phyloP scores from a whole-genome alignment of 2,888 invertebrate species.

The Harmothoe impar region DNA sequence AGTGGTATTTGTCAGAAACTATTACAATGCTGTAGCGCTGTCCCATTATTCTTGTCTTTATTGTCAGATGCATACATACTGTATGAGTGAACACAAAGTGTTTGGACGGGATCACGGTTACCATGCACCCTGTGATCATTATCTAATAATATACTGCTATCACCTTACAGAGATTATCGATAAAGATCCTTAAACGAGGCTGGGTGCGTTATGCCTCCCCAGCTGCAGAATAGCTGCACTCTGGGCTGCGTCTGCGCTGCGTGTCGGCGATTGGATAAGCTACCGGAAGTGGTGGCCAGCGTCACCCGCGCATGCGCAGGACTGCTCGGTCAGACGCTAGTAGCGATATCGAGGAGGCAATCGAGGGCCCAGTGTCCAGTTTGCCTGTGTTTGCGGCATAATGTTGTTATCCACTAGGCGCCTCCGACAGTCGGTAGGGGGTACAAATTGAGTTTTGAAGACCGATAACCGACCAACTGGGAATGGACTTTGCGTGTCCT shows the following conservation, averaged over 20 bases:
- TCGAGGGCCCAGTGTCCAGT: slow-evolving; percentile 24
- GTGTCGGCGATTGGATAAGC: neutral
- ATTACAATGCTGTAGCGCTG: neutral
- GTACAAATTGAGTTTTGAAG: slow-evolving; percentile 50
- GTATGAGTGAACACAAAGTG: neutral
- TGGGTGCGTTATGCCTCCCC: neutral
- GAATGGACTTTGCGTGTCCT: slow-evolving; percentile 51
- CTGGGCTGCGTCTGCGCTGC: slow-evolving; percentile 1
- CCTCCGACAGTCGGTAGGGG: neutral
- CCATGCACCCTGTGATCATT: neutral
- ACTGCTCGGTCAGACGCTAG: neutral
- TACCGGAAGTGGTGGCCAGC: slow-evolving; percentile 36
- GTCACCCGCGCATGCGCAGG: slow-evolving; percentile 29
- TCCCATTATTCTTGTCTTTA: neutral
- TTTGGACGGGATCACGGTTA: neutral
- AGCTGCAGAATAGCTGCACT: neutral
- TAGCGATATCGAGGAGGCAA: slow-evolving; percentile 24
- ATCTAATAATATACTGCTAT: neutral
- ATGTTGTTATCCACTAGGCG: slow-evolving; percentile 25
- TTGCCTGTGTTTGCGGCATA: slow-evolving; percentile 30
- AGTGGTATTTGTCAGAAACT: neutral
- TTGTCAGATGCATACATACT: neutral
- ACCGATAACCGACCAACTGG: slow-evolving; percentile 34
- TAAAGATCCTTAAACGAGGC: neutral
- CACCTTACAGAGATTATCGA: neutral